phyloP scores from a whole-genome alignment of 2,888 invertebrate genomes.

The Acanthosepion pharaonis region DNA sequence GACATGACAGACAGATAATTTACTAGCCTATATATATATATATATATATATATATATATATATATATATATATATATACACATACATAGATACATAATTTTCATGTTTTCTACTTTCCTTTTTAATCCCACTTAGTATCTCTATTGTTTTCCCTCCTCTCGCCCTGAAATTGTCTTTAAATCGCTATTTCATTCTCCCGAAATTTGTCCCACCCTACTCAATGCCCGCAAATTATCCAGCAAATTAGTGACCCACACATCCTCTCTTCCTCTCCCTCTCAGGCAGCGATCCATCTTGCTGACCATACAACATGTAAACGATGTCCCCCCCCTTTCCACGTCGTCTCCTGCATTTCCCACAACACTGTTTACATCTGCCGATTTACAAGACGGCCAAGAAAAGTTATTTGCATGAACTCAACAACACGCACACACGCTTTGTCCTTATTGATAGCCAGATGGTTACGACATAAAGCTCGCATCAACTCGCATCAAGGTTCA shows the following conservation, averaged over 20 bases:
- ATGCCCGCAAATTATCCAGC: background rate
- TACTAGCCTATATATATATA: too few relatives aligned
- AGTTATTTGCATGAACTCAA: background rate
- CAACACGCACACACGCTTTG: background rate
- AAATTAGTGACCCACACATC: background rate
- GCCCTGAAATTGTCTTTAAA: background rate
- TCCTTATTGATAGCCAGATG: background rate
- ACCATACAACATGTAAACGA: background rate
- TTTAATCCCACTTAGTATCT: too few relatives aligned
- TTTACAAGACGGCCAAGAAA: background rate
- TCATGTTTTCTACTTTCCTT: too few relatives aligned
- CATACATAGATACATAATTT: background rate
- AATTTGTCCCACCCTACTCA: background rate
- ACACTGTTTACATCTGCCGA: background rate
- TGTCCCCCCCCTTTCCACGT: background rate
- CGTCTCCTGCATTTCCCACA: background rate
- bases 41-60: background rate
- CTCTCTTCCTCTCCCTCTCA: background rate
- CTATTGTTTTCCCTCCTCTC: too few relatives aligned
- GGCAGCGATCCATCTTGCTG: background rate
- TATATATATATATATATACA: background rate
- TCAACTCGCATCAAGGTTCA: background rate
- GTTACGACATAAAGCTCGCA: background rate
- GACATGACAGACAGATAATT: too few relatives aligned
- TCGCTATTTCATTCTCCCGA: background rate